Conservation (phyloP, 2,888 invertebrate species). For the Apeira syringaria region DNA sequence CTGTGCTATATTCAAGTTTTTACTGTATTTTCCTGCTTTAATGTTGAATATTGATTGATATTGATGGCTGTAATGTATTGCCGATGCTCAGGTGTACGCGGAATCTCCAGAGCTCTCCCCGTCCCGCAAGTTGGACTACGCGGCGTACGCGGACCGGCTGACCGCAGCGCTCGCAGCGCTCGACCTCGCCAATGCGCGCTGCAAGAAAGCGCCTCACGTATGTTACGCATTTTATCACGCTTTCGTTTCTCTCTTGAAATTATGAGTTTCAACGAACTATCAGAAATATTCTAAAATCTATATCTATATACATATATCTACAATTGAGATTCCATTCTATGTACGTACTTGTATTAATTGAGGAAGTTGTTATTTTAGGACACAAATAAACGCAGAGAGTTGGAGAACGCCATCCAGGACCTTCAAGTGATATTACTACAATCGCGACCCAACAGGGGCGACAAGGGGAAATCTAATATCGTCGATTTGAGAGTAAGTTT, state of each 20-base stretch:
- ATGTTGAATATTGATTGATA: no score
- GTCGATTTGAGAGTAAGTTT: constrained; percentile 61
- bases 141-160: constrained; percentile 42
- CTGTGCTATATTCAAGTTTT: no score
- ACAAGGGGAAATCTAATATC: constrained; percentile 47
- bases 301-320: no score
- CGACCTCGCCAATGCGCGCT: constrained; percentile 52
- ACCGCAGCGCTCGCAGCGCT: constrained; percentile 45
- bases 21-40: no score
- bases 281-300: no score
- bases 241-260: no score
- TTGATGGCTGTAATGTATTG: no score
- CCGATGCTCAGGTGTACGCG: constrained; percentile 22
- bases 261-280: no score
- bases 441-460: constrained; percentile 40
- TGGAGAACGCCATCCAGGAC: constrained; percentile 57
- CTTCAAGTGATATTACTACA: constrained; percentile 58
- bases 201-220: constrained; percentile 51
- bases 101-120: constrained; percentile 35
- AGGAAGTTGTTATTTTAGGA: constrained; percentile 56
- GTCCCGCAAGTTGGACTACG: constrained; percentile 40
- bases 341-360: no score
- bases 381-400: constrained; percentile 42
- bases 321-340: no score
- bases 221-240: no score